Evolutionary conservation across 2,113 vertebrate genomes (phyloP), one percentile per base, ranked within the genome.

Genomic region (Arenaria interpres): DNA sequence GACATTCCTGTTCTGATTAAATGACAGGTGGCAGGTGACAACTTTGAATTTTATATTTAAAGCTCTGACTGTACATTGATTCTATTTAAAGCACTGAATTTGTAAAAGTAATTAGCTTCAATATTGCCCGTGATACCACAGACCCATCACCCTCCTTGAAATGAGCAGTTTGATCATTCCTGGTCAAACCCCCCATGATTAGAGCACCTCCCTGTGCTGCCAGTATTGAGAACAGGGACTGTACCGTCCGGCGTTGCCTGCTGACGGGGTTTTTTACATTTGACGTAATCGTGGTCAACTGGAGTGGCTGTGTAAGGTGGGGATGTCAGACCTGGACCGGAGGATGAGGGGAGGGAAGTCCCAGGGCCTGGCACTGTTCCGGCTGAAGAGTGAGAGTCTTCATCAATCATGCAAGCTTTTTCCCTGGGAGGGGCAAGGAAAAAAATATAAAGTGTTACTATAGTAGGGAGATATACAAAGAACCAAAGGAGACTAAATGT

Each of bases 231-330:
- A 99, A 98, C 99, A 99, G 98, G 98, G 99, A 99, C 99, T 99
- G 98, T 99, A 99, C 99, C 99, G 98, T 99, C 99, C 98, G 99
- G 99, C 98, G 99, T 98, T 96, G 98, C 99, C 99, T 99, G 99
- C 98, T 99, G 99, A 97, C 98, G 98, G 98, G 98, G 98, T 98
- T 99, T 99, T 99, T 99, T 99, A 99, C 99, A 99, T 99, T 99
- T 99, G 99, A 99, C 99, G 99, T 99, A 99, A 99, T 99, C 99
- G 97, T 99, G 99, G 99, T 99, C 99, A 99, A 99, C 99, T 97
- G 99, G 99, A 98, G 99, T 99, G 98, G 99, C 99, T 99, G 98
- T 99, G 98, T 99, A 99, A 98, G 99, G 99, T 98, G 99, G 99
- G 97, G 99, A 99, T 98, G 99, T 99, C 99, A 99, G 99, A 99